Conservation (phyloP, 1,140 invertebrate species). For the Chionoecetes opilio region DNA sequence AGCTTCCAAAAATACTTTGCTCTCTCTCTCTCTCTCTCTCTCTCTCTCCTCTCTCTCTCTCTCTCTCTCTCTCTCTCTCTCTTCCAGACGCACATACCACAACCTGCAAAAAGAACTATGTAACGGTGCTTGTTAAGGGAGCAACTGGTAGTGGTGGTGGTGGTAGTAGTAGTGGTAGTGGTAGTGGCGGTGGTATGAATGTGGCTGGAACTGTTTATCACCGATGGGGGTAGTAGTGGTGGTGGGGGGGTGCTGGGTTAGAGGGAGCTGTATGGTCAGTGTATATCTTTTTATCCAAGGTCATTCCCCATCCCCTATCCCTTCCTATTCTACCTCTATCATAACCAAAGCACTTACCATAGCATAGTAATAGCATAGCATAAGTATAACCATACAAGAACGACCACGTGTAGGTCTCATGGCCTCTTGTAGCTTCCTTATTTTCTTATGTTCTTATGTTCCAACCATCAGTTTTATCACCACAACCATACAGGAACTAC, state of each 20-base stretch:
- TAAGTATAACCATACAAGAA: no score
- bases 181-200: not conserved
- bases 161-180: not conserved
- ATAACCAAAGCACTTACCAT: no score
- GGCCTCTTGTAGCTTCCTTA: no score
- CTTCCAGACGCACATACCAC: not conserved
- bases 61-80: no score
- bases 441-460: no score
- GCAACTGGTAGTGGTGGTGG: not conserved
- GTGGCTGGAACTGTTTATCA: not conserved
- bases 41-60: not conserved
- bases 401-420: no score
- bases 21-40: slow-evolving; percentile 15
- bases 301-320: not conserved
- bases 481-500: no score
- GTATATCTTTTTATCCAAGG: not conserved
- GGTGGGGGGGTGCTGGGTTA: not conserved
- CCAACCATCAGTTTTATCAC: no score
- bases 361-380: no score
- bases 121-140: not conserved
- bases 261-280: not conserved
- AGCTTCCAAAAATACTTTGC: not conserved
- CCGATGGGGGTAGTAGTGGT: not conserved
- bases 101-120: not conserved
- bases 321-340: not conserved